Evolutionary conservation across 2,113 vertebrate genomes (phyloP).

Genomic region (Halcyon senegalensis): DNA sequence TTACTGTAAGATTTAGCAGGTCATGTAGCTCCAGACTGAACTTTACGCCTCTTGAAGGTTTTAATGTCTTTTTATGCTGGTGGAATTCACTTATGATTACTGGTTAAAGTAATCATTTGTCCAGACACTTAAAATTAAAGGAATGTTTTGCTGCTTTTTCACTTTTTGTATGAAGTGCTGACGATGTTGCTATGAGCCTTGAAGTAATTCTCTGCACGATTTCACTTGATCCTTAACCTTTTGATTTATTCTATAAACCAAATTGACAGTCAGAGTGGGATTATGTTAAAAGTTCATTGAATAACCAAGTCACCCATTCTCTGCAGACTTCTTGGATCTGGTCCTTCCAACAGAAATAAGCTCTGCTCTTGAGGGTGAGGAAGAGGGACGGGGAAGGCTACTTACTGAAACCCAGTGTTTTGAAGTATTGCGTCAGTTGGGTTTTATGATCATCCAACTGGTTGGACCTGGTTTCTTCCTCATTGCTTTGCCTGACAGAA

Average conservation of each 20-base stretch:
- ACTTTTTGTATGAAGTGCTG: neutral
- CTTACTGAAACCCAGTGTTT: neutral
- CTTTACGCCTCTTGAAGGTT: neutral
- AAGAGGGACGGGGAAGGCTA: neutral
- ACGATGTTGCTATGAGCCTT: neutral
- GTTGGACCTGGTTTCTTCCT: neutral
- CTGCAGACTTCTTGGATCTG: neutral
- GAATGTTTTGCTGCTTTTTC: neutral
- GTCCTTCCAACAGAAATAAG: neutral
- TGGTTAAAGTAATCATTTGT: neutral
- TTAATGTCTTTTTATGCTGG: neutral
- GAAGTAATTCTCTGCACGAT: neutral
- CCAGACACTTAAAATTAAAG: neutral
- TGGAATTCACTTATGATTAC: conserved; percentile 14
- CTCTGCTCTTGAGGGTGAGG: neutral
- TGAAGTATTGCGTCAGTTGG: neutral
- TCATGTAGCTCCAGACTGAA: neutral
- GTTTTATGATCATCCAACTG: neutral
- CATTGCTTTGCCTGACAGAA: neutral
- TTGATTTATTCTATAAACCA: neutral
- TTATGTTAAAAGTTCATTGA: neutral
- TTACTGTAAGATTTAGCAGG: conserved; percentile 15
- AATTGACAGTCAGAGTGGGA: neutral
- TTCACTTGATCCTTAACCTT: conserved; percentile 7
- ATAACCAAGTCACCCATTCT: neutral